Conservation (phyloP, 1,140 invertebrate genomes). For the Hestina assimilis region DNA sequence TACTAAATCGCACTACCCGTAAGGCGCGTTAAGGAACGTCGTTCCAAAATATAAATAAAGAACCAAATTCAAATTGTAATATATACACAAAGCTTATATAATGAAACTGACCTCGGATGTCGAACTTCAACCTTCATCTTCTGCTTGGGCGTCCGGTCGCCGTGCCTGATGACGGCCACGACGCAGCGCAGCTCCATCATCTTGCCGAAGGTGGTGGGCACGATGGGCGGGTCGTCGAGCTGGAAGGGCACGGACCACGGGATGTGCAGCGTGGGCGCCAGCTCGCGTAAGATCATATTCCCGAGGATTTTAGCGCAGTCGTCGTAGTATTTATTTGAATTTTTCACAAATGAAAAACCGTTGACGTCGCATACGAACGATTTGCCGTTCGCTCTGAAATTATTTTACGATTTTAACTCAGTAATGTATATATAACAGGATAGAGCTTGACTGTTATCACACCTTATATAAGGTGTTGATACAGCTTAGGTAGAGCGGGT, state of each 20-base stretch:
- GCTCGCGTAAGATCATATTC: slow-evolving; percentile 93
- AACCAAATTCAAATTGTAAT: no score
- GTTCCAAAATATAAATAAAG: no score
- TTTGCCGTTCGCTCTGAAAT: slow-evolving; percentile 94
- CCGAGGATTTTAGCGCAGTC: slow-evolving; percentile 99
- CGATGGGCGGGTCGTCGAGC: slow-evolving; percentile 98
- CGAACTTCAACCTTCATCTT: slow-evolving; percentile 99
- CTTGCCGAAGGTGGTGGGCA: slow-evolving; percentile 99
- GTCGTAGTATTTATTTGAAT: slow-evolving; percentile 99
- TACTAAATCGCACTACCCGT: no score
- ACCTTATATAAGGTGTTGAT: no score
- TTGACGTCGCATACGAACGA: slow-evolving; percentile 99
- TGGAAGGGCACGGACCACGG: slow-evolving; percentile 98
- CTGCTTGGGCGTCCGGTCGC: slow-evolving; percentile 99
- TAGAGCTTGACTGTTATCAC: no score
- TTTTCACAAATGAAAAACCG: slow-evolving; percentile 99
- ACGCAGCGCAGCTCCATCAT: slow-evolving; percentile 99
- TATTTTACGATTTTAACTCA: no score
- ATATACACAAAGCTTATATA: no score
- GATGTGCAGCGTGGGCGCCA: slow-evolving; percentile 97
- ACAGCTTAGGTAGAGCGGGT: no score
- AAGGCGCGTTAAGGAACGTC: no score
- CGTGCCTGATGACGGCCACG: slow-evolving; percentile 98
- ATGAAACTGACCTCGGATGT: slow-evolving; percentile 91
- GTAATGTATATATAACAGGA: no score